Conservation (phyloP, 2,113 vertebrate species). For the Sigmodon hispidus region DNA sequence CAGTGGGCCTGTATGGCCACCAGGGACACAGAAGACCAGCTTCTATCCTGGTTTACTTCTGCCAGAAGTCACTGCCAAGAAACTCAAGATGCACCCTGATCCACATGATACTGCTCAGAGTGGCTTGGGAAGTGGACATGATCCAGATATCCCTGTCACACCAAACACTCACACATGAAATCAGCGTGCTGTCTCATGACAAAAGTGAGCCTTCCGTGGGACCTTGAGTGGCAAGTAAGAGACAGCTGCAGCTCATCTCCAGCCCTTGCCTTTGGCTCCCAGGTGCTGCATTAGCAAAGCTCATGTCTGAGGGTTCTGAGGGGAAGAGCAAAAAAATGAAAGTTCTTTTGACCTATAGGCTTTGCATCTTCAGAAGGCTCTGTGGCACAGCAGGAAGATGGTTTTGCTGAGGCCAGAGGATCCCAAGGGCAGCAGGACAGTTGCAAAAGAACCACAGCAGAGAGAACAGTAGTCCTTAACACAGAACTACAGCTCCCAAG, state of each 20-base stretch:
- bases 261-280: not conserved
- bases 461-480: not conserved
- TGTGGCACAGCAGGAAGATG: not conserved
- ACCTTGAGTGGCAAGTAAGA: fast-evolving
- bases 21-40: not conserved
- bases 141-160: not conserved
- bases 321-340: not conserved
- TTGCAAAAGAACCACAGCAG: not conserved
- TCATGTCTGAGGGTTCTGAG: not conserved
- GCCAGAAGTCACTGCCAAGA: not conserved
- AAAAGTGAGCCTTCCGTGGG: not conserved
- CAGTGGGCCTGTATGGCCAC: not conserved
- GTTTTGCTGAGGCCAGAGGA: not conserved
- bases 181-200: not conserved
- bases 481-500: not conserved
- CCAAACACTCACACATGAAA: not conserved
- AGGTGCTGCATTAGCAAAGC: not conserved
- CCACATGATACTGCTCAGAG: not conserved
- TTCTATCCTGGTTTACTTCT: not conserved
- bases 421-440: not conserved
- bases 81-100: not conserved
- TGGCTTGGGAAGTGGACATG: not conserved
- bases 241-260: no score
- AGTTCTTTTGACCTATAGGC: not conserved
- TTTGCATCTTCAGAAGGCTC: not conserved